Evolutionary conservation across 2,888 invertebrate genomes (phyloP), one percentile per base, ranked within the genome.

Genomic region (Drosophila falleni): DNA sequence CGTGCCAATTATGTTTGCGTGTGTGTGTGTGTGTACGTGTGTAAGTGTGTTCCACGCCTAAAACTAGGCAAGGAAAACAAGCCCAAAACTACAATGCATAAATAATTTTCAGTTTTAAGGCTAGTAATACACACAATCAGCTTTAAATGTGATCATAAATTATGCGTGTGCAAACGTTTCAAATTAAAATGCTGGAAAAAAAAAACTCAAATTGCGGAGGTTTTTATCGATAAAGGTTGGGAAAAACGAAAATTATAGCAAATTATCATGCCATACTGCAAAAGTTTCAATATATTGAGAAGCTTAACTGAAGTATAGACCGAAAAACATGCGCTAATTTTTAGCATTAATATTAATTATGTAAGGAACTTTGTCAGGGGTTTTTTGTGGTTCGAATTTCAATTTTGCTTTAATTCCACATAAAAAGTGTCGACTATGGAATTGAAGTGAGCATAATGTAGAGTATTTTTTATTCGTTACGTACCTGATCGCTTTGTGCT

Each of bases 401-500:
- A n/a, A 0, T 26, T 26, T 51, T 10, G 23, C 23, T 35, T 9
- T 1, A 16, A 19, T 5, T 33, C 6, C 50, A 19, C 35, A 35
- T 3, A n/a, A 19, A 13, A 19, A 13, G 47, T 49, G 31, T 26
- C 11, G 33, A 33, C 11, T 19, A 11, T 16, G 53, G 15, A 37
- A 53, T 53, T 19, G 16, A 13, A 1, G 16, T 29, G 11, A 15
- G 31, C 3, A 31, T 15, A 33, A 2, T 8, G 6, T 6, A 35
- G 29, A 15, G 15, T 31, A 16, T 11, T n/a, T n/a, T 37, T 13
- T 5, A 39, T 51, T 51, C 13, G 15, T 11, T 75, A 80, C 86
- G 73, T 87, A 87, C 87, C 87, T 87, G 86, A 87, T 87, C 87
- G 81, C 84, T 87, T 64, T 86, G 84, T 39, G 82, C 86, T 72